Evolutionary conservation across 2,797 vertebrate genomes (phyloP), one percentile per base, ranked within the genome.

Genomic region (Enteromius anoplus): DNA sequence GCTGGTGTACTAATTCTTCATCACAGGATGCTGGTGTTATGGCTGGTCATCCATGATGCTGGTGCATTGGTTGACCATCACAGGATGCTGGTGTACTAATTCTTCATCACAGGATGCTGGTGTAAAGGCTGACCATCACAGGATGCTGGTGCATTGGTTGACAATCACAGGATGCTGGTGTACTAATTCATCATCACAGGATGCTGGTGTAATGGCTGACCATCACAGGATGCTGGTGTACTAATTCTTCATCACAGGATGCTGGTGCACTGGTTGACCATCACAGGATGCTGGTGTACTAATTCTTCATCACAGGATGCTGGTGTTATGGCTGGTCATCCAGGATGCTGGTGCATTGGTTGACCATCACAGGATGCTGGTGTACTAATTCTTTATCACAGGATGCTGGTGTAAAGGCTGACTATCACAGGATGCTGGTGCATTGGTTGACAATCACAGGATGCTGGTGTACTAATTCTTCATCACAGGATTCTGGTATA

Each of bases 381-480:
- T 11, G 19, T 11, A 21, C 0, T 37, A 14, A 2, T 29, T 62
- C 4, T 34, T 34, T 34, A 34, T 34, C 26, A 29, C 0, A 21
- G 17, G 7, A 53, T 32, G 6, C 5, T 32, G 14, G 0, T 29
- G 23, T 1, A 62, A 2, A 29, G 60, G 2, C 15, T 62, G 12
- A 29, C 12, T 12, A 29, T 29, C 5, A 15, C 5, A 8, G 2
- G 14, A 64, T 32, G 29, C 0, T 32, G 1, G 1, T 34, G 64
- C 2, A 19, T 0, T 4, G 32, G 0, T 4, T 65, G 6, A 3
- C 1, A 29, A 34, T 65, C 6, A 32, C 0, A 0, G 3, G 7
- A 34, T 65, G 29, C 0, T 65, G 3, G 1, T 26, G 26, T 26
- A 21, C 3, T 65, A 26, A 26, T 26, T 26, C 26, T 26, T 26